phyloP scores from a whole-genome alignment of 2,113 vertebrate genomes.

The Paracanthobrama guichenoti region DNA sequence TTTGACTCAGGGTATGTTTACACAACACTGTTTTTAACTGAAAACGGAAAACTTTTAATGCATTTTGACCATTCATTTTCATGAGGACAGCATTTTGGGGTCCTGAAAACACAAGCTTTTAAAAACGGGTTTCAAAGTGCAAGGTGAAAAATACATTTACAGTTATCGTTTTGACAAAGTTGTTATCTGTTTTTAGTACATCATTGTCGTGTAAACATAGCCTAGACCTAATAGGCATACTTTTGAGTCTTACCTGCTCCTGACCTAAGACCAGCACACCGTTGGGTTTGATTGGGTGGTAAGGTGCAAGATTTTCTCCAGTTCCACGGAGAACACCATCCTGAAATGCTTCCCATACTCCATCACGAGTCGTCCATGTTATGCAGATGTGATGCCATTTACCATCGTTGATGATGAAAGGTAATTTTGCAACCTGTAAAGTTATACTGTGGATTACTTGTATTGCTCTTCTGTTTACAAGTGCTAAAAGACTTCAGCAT shows the following conservation, averaged over 20 bases:
- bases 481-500: neutral
- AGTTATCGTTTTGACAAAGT: too few species aligned
- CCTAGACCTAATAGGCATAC: neutral
- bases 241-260: constrained; percentile 21
- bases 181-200: too few species aligned
- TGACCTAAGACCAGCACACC: constrained; percentile 10
- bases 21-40: too few species aligned
- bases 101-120: too few species aligned
- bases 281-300: constrained; percentile 11
- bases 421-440: constrained; percentile 90
- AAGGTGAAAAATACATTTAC: too few species aligned
- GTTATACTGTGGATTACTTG: neutral
- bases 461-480: neutral
- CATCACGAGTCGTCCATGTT: constrained; percentile 95
- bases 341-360: constrained; percentile 97
- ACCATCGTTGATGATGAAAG: constrained; percentile 92
- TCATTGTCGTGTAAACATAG: too few species aligned
- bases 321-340: constrained; percentile 76
- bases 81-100: too few species aligned
- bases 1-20: too few species aligned
- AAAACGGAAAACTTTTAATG: too few species aligned
- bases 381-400: constrained; percentile 98
- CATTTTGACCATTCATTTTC: too few species aligned
- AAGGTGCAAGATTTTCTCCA: constrained; percentile 19
- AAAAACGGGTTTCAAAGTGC: too few species aligned